Evolutionary conservation across 2,797 vertebrate genomes (phyloP), one percentile per base, ranked within the genome.

Genomic region (Eidolon dupreanum): DNA sequence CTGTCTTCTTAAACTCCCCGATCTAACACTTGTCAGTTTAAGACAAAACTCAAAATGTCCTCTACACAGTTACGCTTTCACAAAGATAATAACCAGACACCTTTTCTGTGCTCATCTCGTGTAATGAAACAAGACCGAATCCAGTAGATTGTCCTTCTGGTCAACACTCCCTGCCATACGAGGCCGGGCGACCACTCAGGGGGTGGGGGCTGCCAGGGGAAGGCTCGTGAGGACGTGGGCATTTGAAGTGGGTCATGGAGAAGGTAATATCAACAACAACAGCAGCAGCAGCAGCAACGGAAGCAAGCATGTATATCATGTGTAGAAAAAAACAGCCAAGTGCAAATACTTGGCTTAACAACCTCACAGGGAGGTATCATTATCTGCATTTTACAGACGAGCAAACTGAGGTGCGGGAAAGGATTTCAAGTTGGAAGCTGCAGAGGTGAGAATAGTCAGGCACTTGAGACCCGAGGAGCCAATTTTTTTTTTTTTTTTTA

Each of bases 121-220:
- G 0, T 22, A 28, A 36, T 8, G 16, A 41, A 38, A 10, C 57
- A 59, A 11, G 8, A 59, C 68, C 2, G 68, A 10, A n/a, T 43
- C 8, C 19, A 20, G 10, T 16, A 36, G 17, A 12, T 5, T 4
- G 31, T 17, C 31, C 49, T 46, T 73, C 75, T 8, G 41, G 41
- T 57, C n/a, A 31, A 10, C 15, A 2, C 22, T 19, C 31, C 24
- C 36, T 1, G 0, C 8, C 4, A 15, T 13, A 11, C 28, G 31
- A 15, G 3, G 16, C n/a, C n/a, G 28, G 38, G 38, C 38, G 49
- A 28, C 38, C 71, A 22, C 11, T 12, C 22, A 4, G 7, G 38
- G 38, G 38, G 11, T 33, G 8, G 46, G 17, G 31, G 51, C 90
- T 36, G 7, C 20, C 66, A 6, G 17, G 24, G 38, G 24, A 9